Evolutionary conservation across 2,113 vertebrate genomes (phyloP), one percentile per base, ranked within the genome.

Genomic region (Sebastes fasciatus): DNA sequence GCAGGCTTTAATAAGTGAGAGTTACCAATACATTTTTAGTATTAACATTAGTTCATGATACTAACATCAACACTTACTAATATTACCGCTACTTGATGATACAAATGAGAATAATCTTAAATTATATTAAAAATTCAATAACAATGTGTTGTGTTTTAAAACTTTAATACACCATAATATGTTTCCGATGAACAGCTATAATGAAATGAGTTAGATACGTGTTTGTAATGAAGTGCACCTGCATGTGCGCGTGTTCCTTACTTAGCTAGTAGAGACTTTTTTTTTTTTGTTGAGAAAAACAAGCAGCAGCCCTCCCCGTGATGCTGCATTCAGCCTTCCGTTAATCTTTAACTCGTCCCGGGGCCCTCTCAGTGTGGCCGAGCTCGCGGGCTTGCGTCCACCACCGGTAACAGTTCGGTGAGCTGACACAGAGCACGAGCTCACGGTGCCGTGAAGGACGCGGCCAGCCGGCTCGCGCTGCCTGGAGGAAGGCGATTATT

Each of bases 291-390:
- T 0, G 9, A 63, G 77, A 58, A 74, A 82, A 88, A 82, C 42
- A 84, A 43, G 16, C 55, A 43, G 16, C 55, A 11, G n/a, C 49
- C 26, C 60, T 70, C 72, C 57, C 4, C 65, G 80, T 71, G 79
- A 51, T 43, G 65, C 74, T 9, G 77, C 85, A 79, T 85, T 83
- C 40, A 76, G 55, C 4, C 6, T 14, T 2, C 23, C 46, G 88
- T 92, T 94, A 94, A 87, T 90, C 5, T 89, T 91, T 92, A 93
- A 93, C 92, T 58, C 11, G 40, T 66, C 88, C 80, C 54, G 75
- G 43, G 78, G 63, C 48, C 45, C 57, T 72, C 5, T n/a, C 4
- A 17, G 19, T 65, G 61, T 2, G 64, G 78, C 72, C 51, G 61
- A 46, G 26, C 26, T 34, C 26, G 3, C 26, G 71, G 42, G 76